phyloP scores from a whole-genome alignment of 2,113 vertebrate genomes.

The Pogonocichla stellata region DNA sequence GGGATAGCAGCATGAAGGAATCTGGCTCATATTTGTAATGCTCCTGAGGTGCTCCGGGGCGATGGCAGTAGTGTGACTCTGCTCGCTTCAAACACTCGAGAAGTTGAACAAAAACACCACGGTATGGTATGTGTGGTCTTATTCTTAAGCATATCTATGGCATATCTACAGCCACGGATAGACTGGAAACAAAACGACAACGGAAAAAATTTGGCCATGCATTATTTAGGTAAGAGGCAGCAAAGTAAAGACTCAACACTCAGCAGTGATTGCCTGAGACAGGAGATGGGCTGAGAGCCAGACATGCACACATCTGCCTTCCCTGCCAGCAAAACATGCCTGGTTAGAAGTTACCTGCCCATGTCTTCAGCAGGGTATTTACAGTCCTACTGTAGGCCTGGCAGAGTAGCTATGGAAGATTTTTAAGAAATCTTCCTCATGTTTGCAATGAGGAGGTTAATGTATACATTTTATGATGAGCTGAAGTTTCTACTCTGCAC shows the following conservation, averaged over 20 bases:
- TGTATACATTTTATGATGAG: background rate
- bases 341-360: background rate
- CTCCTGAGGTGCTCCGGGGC: background rate
- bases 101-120: background rate
- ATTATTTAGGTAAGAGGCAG: background rate
- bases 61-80: background rate
- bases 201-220: background rate
- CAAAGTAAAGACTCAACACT: background rate
- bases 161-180: background rate
- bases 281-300: background rate
- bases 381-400: background rate
- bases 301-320: background rate
- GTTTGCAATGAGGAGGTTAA: background rate
- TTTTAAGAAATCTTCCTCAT: background rate
- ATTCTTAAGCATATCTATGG: background rate
- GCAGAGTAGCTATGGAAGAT: background rate
- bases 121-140: accelerated
- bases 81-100: background rate
- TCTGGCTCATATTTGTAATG: background rate
- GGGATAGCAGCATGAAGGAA: background rate
- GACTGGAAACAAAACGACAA: background rate
- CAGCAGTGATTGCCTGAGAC: background rate
- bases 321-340: background rate
- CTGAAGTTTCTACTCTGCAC: background rate
- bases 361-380: background rate